These are phyloP conservation scores for Lerema accius DNA, from an alignment of 1,140 invertebrate species.

Conservation along the genomic window DNA sequence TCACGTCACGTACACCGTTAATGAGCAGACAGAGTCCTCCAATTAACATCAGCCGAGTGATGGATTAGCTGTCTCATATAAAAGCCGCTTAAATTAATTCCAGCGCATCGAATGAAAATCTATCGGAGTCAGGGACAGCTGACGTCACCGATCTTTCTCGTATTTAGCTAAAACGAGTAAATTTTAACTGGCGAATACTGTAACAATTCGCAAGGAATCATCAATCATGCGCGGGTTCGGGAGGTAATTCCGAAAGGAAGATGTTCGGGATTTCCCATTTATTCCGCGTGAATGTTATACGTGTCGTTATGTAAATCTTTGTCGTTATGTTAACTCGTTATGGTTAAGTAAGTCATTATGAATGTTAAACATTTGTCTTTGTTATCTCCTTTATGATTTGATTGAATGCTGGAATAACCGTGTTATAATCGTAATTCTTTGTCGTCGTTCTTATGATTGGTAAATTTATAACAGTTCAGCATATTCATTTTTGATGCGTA, in stretches of 20 bases:
- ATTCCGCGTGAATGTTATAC: constrained; percentile 12
- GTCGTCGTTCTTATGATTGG: background rate
- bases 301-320: constrained; percentile 25
- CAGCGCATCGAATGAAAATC: constrained; percentile 10
- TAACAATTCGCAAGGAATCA: constrained; percentile 22
- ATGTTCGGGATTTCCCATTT: constrained; percentile 12
- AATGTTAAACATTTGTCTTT: constrained; percentile 22
- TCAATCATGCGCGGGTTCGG: constrained; percentile 15
- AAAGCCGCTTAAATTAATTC: constrained; percentile 28
- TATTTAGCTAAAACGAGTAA: constrained; percentile 21
- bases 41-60: constrained; percentile 29
- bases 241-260: constrained; percentile 22
- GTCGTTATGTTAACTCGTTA: constrained; percentile 14
- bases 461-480: no score
- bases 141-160: constrained; percentile 27
- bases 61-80: constrained; percentile 31
- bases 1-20: constrained; percentile 19
- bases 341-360: constrained; percentile 23
- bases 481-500: no score
- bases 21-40: constrained; percentile 23
- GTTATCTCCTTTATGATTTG: constrained; percentile 15
- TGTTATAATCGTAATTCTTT: no score
- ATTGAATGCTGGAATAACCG: constrained; percentile 10
- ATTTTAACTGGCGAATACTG: constrained; percentile 21
- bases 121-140: constrained; percentile 5